Base-by-base conservation (phyloP, 23 tunicate species). In the Clavelina lepadiformis region DNA sequence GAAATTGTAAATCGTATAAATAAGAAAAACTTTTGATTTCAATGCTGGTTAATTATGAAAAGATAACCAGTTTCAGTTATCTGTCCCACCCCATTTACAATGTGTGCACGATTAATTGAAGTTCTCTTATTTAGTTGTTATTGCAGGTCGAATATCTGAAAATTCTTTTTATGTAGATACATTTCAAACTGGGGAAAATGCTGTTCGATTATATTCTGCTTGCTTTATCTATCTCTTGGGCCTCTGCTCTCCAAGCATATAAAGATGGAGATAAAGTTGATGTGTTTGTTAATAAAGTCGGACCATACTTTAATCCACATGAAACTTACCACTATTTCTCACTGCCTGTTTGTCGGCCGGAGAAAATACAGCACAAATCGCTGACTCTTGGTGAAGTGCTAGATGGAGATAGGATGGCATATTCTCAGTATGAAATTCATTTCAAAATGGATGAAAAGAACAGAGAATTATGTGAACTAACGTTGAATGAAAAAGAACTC, bases 271-370 rank as follows among this genome's bases (percentile, higher is more conserved):
- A 91, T 28, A 58, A 61, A 51, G 98, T 91, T 13, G 91, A 82
- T 23, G 57, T 91, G 23, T 91, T 75, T 66, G 92, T 91, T n/a
- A 91, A 91, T 51, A 91, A 91, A 91, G 98, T 91, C 50, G 98
- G 98, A 31, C 98, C 98, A 1, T 91, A 82, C 38, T 91, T 91
- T 65, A 91, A 91, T 49, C 98, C 98, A n/a, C 98, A 91, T 72
- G 98, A 91, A 35, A 91, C 98, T 1, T 91, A 91, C 55, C 98
- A 91, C 66, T 91, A 91, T 38, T 91, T 82, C 54, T 91, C 98
- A 3, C 37, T 91, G 52, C 98, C 98, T 0, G 98, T 91, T 13
- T 91, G 98, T 67, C 72, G 92, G 25, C 98, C 98, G 3, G 76
- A 82, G 0, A 59, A 82, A 72, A 91, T 91, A 22, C 34, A 81